Conservation (phyloP, 2,113 vertebrate genomes). For the Ictalurus punctatus region DNA sequence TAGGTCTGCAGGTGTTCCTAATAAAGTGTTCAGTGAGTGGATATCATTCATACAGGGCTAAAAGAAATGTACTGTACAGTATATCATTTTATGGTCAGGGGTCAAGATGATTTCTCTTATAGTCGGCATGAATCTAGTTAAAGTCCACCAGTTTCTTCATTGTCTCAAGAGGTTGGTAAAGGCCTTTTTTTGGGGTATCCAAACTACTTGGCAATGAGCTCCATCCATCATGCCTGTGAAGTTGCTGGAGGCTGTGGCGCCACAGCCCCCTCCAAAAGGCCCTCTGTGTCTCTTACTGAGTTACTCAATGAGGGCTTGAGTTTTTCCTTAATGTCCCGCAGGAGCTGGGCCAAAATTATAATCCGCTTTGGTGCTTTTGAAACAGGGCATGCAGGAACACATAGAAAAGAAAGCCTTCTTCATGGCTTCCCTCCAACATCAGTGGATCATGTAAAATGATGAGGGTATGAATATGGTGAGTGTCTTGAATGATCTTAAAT, state of each 20-base stretch:
- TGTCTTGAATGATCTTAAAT: background rate
- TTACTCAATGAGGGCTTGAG: slow-evolving; percentile 48
- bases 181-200: slow-evolving; percentile 20
- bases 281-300: slow-evolving; percentile 46
- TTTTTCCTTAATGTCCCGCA: slow-evolving; percentile 42
- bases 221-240: slow-evolving; percentile 50
- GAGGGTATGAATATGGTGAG: slow-evolving; percentile 22
- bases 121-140: slow-evolving; percentile 34
- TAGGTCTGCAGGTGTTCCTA: background rate
- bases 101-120: slow-evolving; percentile 31
- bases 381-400: slow-evolving; percentile 35
- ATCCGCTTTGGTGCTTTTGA: slow-evolving; percentile 47
- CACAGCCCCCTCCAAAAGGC: slow-evolving; percentile 47
- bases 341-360: slow-evolving; percentile 54
- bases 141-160: slow-evolving; percentile 30
- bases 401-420: slow-evolving; percentile 31
- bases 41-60: background rate
- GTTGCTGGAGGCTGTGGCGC: slow-evolving; percentile 52
- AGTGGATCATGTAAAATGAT: slow-evolving; percentile 33
- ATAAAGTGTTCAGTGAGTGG: background rate
- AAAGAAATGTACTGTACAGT: background rate
- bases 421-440: slow-evolving; percentile 28
- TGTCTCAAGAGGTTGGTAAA: slow-evolving; percentile 22
- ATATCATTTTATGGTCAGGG: background rate
- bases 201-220: slow-evolving; percentile 36